A percentile compares a stretch with the other conserved stretches of the same genome.
Conservation (phyloP, 2,113 vertebrate genomes). For the Marcusenius ussheri region DNA sequence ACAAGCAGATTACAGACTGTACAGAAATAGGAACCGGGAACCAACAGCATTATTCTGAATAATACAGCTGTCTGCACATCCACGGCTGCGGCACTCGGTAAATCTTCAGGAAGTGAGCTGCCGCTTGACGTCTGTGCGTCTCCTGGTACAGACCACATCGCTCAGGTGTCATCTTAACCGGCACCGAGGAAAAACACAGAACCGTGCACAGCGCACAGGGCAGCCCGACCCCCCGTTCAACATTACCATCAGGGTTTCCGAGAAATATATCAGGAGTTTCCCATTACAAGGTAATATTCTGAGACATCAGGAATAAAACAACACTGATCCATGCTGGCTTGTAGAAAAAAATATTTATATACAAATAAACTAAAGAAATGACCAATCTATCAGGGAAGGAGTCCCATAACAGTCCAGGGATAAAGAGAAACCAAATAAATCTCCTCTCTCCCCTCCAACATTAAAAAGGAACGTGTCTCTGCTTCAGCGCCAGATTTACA, state of each 20-base stretch:
- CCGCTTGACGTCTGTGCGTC: neutral
- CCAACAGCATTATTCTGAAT: neutral
- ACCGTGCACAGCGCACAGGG: neutral
- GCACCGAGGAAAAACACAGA: neutral
- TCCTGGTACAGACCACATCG: neutral
- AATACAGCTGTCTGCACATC: neutral
- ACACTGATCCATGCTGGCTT: slow-evolving; percentile 2
- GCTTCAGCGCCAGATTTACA: neutral
- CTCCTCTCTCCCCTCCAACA: neutral
- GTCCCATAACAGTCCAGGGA: slow-evolving; percentile 9
- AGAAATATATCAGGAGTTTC: neutral
- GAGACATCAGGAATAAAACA: neutral
- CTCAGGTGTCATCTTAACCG: neutral
- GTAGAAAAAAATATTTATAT: neutral
- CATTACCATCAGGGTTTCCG: neutral
- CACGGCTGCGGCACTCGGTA: neutral
- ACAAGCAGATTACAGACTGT: neutral
- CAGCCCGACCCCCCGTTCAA: no score
- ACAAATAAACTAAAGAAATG: slow-evolving; percentile 1
- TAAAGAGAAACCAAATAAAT: neutral
- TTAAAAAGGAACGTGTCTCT: neutral
- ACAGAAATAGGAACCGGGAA: neutral
- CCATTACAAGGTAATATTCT: slow-evolving; percentile 10
- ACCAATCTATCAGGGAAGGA: neutral
- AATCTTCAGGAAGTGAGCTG: neutral